Conservation (phyloP, 2,797 vertebrate species). For the Karalla daura region DNA sequence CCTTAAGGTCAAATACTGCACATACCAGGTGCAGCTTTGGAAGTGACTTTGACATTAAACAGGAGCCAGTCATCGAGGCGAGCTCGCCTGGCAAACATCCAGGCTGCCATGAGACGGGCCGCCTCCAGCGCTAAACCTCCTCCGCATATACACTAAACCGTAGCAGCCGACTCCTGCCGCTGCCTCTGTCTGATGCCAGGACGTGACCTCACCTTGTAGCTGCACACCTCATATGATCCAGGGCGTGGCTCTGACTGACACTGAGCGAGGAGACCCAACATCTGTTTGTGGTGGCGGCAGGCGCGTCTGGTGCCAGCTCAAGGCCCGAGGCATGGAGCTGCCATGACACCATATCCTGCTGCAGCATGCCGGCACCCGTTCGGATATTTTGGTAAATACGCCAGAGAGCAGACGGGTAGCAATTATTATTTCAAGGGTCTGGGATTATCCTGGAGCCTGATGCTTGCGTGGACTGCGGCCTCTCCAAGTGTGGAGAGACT, state of each 20-base stretch:
- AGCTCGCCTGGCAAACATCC: constrained; percentile 72
- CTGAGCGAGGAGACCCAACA: constrained; percentile 56
- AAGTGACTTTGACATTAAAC: constrained; percentile 81
- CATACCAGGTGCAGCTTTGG: constrained; percentile 78
- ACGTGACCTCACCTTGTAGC: constrained; percentile 63
- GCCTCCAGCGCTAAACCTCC: constrained; percentile 54
- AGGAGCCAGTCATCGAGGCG: constrained; percentile 72
- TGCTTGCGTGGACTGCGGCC: constrained; percentile 31
- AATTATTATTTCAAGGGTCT: constrained; percentile 62
- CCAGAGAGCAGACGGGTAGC: constrained; percentile 51
- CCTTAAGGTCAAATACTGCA: constrained; percentile 78
- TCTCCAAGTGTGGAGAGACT: constrained; percentile 54
- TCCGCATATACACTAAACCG: constrained; percentile 47
- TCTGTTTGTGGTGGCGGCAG: constrained; percentile 61
- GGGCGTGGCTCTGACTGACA: constrained; percentile 53
- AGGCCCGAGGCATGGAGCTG: constrained; percentile 42
- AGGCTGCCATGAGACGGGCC: constrained; percentile 55
- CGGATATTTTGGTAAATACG: constrained; percentile 60
- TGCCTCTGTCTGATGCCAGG: constrained; percentile 51
- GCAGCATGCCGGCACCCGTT: constrained; percentile 42
- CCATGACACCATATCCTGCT: constrained; percentile 41
- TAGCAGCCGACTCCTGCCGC: constrained; percentile 32
- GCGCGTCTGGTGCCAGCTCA: constrained; percentile 58
- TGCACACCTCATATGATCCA: constrained; percentile 65
- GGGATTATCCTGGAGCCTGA: constrained; percentile 59